These are phyloP conservation scores for Polydrusus pterygomalis DNA, from an alignment of 2,888 invertebrate species.

Conservation along the genomic window DNA sequence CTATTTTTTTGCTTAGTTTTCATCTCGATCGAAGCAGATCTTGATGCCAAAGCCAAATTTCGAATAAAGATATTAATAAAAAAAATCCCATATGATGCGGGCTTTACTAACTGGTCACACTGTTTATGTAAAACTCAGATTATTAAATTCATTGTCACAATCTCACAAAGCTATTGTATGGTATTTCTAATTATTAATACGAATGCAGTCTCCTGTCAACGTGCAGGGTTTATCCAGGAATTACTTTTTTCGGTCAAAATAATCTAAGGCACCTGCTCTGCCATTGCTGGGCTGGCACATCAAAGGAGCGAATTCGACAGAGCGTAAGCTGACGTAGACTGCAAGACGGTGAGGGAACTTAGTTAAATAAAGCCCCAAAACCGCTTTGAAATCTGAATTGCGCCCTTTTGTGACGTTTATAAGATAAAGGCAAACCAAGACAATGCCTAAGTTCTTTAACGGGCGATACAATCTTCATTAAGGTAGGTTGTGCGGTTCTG, in stretches of 20 bases:
- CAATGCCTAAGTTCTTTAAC: constrained; percentile 30
- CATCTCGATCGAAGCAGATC: no score
- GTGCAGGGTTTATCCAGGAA: not conserved
- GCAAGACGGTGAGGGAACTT: constrained; percentile 27
- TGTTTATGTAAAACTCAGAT: no score
- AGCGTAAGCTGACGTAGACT: constrained; percentile 28
- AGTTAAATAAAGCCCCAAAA: constrained; percentile 34
- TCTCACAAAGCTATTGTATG: no score
- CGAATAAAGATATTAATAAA: no score
- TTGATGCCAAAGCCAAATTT: no score
- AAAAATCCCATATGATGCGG: no score
- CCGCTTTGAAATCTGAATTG: constrained; percentile 29
- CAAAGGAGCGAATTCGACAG: constrained; percentile 28
- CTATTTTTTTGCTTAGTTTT: no score
- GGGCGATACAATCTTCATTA: constrained; percentile 40
- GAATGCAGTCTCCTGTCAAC: not conserved
- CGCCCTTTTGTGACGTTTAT: constrained; percentile 11
- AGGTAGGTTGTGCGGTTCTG: constrained; percentile 8
- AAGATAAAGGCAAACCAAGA: constrained; percentile 32
- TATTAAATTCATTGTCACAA: no score
- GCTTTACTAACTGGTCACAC: no score
- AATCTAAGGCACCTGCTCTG: constrained; percentile 3
- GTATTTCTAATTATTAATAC: no score
- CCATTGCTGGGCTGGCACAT: constrained; percentile 11
- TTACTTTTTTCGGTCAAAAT: not conserved